These are phyloP conservation scores for Cyclargus thomasi DNA, from an alignment of 1,140 invertebrate genomes.

Conservation along the genomic window DNA sequence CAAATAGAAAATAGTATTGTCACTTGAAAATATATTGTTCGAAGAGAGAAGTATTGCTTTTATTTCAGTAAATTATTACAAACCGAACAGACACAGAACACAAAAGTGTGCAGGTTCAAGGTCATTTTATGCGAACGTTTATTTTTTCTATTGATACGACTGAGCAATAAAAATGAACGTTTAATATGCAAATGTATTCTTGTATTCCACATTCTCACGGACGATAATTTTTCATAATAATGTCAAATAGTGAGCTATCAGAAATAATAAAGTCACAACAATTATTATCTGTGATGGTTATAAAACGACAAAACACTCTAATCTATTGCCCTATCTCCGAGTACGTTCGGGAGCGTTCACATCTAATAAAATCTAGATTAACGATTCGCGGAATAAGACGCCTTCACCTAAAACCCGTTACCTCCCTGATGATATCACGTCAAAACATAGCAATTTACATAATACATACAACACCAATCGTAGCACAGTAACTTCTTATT, in stretches of 20 bases:
- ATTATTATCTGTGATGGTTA: slow-evolving; percentile 17
- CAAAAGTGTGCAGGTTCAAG: neutral
- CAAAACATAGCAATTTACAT: too few relatives aligned
- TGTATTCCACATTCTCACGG: neutral
- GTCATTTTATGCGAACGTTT: neutral
- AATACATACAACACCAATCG: too few relatives aligned
- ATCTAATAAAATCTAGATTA: slow-evolving; percentile 5
- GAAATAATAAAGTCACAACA: slow-evolving; percentile 6
- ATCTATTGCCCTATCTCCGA: slow-evolving; percentile 5
- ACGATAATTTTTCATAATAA: slow-evolving; percentile 4
- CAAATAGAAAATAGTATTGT: too few relatives aligned
- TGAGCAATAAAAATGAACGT: neutral
- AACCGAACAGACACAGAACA: too few relatives aligned
- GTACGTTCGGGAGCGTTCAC: neutral
- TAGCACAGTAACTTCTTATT: too few relatives aligned
- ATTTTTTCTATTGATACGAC: neutral
- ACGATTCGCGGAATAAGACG: neutral
- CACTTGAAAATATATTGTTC: too few relatives aligned
- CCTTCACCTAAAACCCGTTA: neutral
- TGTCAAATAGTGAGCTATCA: neutral
- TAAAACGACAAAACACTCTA: slow-evolving; percentile 19
- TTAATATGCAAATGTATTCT: neutral
- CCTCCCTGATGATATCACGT: neutral
- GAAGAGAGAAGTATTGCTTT: too few relatives aligned
- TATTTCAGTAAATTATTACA: too few relatives aligned